Evolutionary conservation across 2,113 vertebrate species (phyloP).

Genomic region (Diadophis punctatus): DNA sequence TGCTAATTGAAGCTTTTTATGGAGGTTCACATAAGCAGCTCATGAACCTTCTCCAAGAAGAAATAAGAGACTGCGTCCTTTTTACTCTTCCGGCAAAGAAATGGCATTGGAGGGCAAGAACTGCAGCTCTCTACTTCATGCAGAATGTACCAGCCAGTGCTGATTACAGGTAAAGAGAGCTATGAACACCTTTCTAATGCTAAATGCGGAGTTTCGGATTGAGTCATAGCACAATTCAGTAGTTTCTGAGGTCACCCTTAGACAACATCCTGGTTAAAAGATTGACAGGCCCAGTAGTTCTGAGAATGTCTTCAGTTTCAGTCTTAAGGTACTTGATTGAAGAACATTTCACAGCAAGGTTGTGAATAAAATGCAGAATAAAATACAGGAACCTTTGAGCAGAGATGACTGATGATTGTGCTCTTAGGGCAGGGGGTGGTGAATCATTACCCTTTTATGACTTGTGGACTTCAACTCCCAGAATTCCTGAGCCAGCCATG

Average conservation of each 20-base stretch:
- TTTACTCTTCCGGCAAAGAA: conserved; percentile 90
- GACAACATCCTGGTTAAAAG: neutral
- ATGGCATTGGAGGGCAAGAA: conserved; percentile 94
- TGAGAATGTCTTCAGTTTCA: neutral
- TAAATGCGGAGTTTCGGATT: neutral
- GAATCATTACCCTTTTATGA: neutral
- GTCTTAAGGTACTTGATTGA: too few species aligned
- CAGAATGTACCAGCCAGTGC: conserved; percentile 76
- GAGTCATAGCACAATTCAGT: rapidly evolving
- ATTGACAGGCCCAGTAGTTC: neutral
- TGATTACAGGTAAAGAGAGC: conserved; percentile 78
- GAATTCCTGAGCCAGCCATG: neutral
- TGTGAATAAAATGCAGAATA: neutral
- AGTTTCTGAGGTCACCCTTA: neutral
- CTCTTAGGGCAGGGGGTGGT: neutral
- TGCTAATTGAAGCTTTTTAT: conserved; percentile 89
- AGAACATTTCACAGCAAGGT: too few species aligned
- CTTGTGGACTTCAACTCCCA: neutral
- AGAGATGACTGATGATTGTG: neutral
- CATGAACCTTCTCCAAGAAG: conserved; percentile 81
- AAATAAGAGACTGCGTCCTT: conserved; percentile 70
- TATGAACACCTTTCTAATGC: neutral
- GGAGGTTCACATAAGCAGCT: conserved; percentile 96
- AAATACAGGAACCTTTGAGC: neutral
- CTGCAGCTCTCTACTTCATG: conserved; percentile 86